Evolutionary conservation across 2,888 invertebrate species (phyloP).

Genomic region (Drosophila prostipennis): DNA sequence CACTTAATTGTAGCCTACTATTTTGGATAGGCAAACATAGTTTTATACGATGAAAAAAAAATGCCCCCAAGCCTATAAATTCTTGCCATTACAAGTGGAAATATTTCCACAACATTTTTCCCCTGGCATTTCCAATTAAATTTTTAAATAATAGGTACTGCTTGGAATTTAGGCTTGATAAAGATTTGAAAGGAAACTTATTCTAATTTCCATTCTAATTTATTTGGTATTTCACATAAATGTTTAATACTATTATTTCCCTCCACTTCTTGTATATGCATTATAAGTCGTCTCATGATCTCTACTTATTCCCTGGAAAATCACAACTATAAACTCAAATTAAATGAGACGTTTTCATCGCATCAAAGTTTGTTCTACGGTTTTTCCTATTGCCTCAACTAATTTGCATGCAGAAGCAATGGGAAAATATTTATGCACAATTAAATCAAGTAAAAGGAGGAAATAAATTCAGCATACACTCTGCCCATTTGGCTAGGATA

Average conservation of each 20-base stretch:
- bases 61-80: no score
- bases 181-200: no score
- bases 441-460: constrained; percentile 76
- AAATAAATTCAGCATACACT: constrained; percentile 60
- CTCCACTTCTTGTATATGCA: background rate
- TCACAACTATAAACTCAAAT: constrained; percentile 38
- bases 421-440: constrained; percentile 80
- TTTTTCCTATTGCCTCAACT: constrained; percentile 36
- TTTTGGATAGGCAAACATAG: background rate
- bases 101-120: no score
- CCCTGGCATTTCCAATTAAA: no score
- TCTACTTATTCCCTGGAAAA: background rate
- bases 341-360: no score
- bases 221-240: no score
- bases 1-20: constrained; percentile 24
- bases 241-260: no score
- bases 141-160: no score
- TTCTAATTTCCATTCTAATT: no score
- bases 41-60: no score
- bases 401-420: constrained; percentile 73
- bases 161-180: no score
- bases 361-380: constrained; percentile 15
- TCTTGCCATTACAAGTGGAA: no score
- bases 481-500: constrained; percentile 53
- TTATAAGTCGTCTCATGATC: background rate